Conservation (phyloP, 2,888 invertebrate species). For the Labia minor region DNA sequence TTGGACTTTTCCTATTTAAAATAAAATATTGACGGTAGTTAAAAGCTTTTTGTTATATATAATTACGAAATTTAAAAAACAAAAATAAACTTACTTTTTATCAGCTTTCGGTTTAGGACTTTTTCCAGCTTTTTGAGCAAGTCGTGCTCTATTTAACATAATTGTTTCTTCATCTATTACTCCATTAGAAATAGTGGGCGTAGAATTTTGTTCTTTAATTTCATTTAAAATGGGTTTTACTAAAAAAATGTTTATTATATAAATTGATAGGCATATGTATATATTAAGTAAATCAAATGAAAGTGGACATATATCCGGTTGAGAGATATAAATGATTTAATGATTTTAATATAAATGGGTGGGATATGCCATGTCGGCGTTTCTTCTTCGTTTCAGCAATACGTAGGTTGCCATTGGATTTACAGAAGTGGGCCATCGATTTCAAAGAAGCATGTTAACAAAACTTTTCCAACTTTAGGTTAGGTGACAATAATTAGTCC, state of each 20-base stretch:
- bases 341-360: too few species aligned
- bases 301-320: too few species aligned
- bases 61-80: not conserved
- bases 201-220: constrained; percentile 27
- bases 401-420: too few species aligned
- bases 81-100: constrained; percentile 31
- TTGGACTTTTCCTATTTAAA: constrained; percentile 40
- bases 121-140: constrained; percentile 54
- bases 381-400: too few species aligned
- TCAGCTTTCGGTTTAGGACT: constrained; percentile 54
- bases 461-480: too few species aligned
- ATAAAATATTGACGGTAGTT: constrained; percentile 2
- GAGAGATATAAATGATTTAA: too few species aligned
- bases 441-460: too few species aligned
- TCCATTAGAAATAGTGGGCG: constrained; percentile 32
- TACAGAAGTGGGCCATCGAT: too few species aligned
- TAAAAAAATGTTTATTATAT: constrained; percentile 17
- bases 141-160: constrained; percentile 62
- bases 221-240: not conserved
- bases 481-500: too few species aligned
- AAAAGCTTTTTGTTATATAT: not conserved
- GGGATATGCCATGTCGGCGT: too few species aligned
- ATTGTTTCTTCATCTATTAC: constrained; percentile 53
- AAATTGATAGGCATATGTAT: too few species aligned
- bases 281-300: constrained; percentile 19